phyloP scores from a whole-genome alignment of 2,113 vertebrate species.

The Theropithecus gelada region DNA sequence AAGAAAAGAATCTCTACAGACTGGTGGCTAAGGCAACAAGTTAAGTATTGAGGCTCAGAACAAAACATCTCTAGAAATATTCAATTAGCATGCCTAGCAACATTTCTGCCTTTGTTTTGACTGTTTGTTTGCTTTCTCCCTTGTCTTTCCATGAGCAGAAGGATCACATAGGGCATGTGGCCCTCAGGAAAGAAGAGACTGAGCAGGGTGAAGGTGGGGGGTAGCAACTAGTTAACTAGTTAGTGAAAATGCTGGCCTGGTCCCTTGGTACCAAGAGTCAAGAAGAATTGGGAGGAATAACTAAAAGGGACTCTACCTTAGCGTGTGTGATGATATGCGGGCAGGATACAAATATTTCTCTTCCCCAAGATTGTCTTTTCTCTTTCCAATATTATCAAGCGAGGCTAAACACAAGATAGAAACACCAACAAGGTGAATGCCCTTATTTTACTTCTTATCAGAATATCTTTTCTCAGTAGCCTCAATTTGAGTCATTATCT shows the following conservation, averaged over 20 bases:
- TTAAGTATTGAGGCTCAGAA: not conserved
- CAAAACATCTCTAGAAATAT: slow-evolving; percentile 37
- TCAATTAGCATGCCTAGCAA: not conserved
- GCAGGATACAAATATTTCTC: not conserved
- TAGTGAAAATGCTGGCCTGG: not conserved
- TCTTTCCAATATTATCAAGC: not conserved
- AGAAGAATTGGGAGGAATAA: not conserved
- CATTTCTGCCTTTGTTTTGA: not conserved
- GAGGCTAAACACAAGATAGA: not conserved
- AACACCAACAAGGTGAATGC: not conserved
- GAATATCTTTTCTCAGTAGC: not conserved
- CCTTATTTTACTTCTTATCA: not conserved
- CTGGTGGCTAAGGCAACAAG: slow-evolving; percentile 40
- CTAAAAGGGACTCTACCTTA: not conserved
- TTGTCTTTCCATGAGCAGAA: not conserved
- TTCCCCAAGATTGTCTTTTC: not conserved
- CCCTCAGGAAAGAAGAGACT: not conserved
- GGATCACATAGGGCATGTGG: not conserved
- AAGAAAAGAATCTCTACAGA: slow-evolving; percentile 39
- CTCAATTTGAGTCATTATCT: not conserved
- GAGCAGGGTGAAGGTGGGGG: not conserved
- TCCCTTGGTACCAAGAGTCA: not conserved
- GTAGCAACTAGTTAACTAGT: not conserved
- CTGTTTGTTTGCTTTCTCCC: not conserved
- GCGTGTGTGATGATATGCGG: not conserved